phyloP scores from a whole-genome alignment of 2,797 vertebrate species.

The Apogon talboti region DNA sequence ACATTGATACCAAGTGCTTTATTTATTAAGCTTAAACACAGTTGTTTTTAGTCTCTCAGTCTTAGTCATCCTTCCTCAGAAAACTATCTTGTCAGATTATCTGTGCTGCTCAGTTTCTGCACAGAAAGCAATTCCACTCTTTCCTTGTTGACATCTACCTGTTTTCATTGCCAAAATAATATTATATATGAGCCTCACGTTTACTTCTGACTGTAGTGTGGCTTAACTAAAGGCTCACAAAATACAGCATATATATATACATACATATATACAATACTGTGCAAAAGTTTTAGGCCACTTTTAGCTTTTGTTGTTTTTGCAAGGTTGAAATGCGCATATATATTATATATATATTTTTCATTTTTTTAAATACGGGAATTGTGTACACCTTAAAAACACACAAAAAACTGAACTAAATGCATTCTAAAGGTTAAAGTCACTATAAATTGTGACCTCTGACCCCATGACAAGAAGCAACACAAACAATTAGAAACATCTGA shows the following conservation, averaged over 20 bases:
- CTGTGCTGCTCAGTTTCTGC: background rate
- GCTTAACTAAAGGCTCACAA: slow-evolving; percentile 2
- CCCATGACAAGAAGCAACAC: too few relatives aligned
- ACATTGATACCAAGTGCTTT: slow-evolving; percentile 66
- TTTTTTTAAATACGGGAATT: too few relatives aligned
- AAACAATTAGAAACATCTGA: too few relatives aligned
- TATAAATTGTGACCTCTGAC: too few relatives aligned
- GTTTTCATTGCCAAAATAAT: slow-evolving; percentile 54
- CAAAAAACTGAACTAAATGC: too few relatives aligned
- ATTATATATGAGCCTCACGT: slow-evolving; percentile 2
- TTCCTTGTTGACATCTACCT: slow-evolving; percentile 1
- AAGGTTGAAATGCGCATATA: too few relatives aligned
- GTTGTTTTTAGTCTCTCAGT: slow-evolving; percentile 10
- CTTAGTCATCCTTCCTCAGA: slow-evolving; percentile 6
- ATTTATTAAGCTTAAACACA: slow-evolving; percentile 27
- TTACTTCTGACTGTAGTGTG: slow-evolving; percentile 16
- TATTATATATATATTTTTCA: too few relatives aligned
- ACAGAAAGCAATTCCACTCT: background rate
- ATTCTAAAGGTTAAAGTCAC: too few relatives aligned
- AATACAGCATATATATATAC: background rate
- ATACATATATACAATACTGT: background rate
- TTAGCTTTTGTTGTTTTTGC: too few relatives aligned
- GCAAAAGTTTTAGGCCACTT: too few relatives aligned
- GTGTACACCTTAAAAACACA: too few relatives aligned
- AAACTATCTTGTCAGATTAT: background rate